A percentile compares a stretch with the other conserved stretches of the same genome.
These are phyloP conservation scores for Dynastes maya DNA, from an alignment of 2,888 invertebrate species.

Conservation along the genomic window DNA sequence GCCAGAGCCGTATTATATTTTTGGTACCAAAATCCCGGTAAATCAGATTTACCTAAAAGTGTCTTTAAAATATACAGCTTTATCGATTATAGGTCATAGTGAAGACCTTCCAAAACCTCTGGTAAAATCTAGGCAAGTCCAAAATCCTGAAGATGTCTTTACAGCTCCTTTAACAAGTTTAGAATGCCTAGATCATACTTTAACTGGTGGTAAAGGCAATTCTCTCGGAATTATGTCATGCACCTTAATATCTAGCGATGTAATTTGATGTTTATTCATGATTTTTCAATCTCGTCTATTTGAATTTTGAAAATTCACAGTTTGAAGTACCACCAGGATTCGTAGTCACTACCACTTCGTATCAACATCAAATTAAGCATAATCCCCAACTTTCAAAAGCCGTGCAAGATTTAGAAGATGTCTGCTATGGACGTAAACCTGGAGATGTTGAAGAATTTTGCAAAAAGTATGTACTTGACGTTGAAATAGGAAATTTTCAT, in stretches of 20 bases:
- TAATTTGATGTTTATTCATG: not conserved
- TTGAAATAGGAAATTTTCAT: not conserved
- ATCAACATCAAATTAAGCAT: conserved; percentile 74
- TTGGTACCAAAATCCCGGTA: conserved; percentile 65
- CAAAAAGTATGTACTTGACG: conserved; percentile 65
- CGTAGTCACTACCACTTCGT: conserved; percentile 78
- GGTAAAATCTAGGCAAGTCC: conserved; percentile 51
- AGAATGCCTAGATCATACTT: conserved; percentile 72
- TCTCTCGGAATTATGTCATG: conserved; percentile 78
- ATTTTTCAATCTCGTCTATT: not conserved
- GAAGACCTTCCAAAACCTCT: conserved; percentile 55
- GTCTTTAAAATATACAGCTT: not conserved
- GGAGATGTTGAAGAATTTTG: conserved; percentile 73
- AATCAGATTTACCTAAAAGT: not conserved
- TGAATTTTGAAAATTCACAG: conserved; percentile 57
- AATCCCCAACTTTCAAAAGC: conserved; percentile 70
- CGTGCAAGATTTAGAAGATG: conserved; percentile 72
- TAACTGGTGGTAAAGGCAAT: conserved; percentile 87
- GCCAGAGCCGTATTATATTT: conserved; percentile 68
- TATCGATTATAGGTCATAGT: conserved; percentile 44
- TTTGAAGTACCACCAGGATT: conserved; percentile 81
- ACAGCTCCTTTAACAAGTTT: conserved; percentile 69
- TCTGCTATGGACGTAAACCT: conserved; percentile 72
- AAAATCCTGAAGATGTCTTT: conserved; percentile 54
- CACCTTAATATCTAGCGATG: conserved; percentile 69